Evolutionary conservation across 1,140 invertebrate genomes (phyloP), one percentile per base, ranked within the genome.

Genomic region (Plutomurus gul): DNA sequence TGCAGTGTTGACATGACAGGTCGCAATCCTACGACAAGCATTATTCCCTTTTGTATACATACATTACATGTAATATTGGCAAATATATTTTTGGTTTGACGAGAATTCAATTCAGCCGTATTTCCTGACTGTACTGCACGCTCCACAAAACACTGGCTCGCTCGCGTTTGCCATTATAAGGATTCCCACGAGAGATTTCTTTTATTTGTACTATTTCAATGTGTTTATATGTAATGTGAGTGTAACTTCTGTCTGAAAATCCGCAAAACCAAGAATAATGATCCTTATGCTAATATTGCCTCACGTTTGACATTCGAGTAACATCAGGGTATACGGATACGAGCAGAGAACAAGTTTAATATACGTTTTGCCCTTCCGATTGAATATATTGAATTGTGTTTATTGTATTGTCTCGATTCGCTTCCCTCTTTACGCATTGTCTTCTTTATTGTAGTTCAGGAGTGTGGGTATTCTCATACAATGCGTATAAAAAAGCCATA

Each of bases 231-330:
- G 5, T 65, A 7, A 6, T 33, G 25, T 13, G 27, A 27, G 6
- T 33, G 3, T 60, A 22, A 8, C 18, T n/a, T 65, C 56, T 33
- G 4, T 30, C 4, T 65, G 56, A 33, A 65, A 65, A 65, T 65
- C 56, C 56, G 56, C 56, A 33, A 65, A 65, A 65, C 30, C 13
- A 30, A 65, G 56, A 65, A 65, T 65, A 65, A 65, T 65, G 56
- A 65, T 65, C 13, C 56, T 65, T 65, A 65, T 65, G 56, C 30
- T 33, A 65, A 65, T 65, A 65, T 65, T 65, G 36, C 56, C 56
- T 65, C 56, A n/a, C 7, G 3, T 47, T 16, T 47, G 0, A 51
- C 3, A 51, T 25, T 10, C 11, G 36, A 65, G 56, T 30, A 65
- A 65, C 56, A 36, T 25, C 56, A 65, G 56, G 56, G 56, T 16